These are phyloP conservation scores for Coenonympha arcania DNA, from an alignment of 2,888 invertebrate species.

Conservation along the genomic window DNA sequence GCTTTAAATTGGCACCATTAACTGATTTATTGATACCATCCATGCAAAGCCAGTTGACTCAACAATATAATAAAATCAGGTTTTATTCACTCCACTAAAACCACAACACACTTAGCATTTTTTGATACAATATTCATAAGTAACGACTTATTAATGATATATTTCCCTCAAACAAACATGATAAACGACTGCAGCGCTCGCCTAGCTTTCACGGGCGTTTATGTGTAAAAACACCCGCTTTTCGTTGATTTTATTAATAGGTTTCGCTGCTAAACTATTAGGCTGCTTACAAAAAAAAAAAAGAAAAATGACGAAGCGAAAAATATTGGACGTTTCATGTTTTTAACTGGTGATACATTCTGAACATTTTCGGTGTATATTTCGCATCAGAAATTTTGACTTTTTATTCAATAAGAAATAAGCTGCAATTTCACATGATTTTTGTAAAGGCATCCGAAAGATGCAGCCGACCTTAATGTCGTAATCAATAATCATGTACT, in stretches of 20 bases:
- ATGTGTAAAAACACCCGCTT: constrained; percentile 6
- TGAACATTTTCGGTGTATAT: no score
- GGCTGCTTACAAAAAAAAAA: not conserved
- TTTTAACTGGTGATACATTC: no score
- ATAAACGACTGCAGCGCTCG: constrained; percentile 16
- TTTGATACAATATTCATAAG: constrained; percentile 25
- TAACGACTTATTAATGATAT: constrained; percentile 29
- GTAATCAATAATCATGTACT: no score
- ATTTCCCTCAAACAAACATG: constrained; percentile 18
- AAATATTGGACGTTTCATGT: not conserved
- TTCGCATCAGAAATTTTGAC: no score
- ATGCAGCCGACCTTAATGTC: no score
- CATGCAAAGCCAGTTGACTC: no score
- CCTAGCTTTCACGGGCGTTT: constrained; percentile 1
- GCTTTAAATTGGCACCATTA: no score
- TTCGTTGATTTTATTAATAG: constrained; percentile 7
- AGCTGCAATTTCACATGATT: no score
- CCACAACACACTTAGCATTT: constrained; percentile 2
- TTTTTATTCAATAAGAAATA: no score
- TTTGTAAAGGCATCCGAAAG: no score
- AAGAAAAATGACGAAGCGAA: not conserved
- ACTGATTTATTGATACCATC: no score
- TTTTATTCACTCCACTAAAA: not conserved
- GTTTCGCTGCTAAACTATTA: constrained; percentile 2
- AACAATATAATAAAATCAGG: no score